phyloP scores from a whole-genome alignment of 2,888 invertebrate genomes.

The Zaprionus lineosus region DNA sequence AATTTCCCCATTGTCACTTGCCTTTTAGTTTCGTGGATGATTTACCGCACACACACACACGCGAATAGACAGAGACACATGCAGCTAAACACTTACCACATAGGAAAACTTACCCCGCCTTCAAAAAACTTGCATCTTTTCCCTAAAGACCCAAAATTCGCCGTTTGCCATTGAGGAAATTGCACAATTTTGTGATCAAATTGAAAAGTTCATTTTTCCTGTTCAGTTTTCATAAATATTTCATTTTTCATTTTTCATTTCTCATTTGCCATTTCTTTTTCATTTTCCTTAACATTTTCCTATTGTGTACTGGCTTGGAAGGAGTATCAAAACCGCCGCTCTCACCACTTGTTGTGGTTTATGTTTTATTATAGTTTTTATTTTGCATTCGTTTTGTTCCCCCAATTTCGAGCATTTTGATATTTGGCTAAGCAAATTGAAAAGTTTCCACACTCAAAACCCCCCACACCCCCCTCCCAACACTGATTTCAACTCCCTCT shows the following conservation, averaged over 20 bases:
- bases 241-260: slow-evolving; percentile 13
- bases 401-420: slow-evolving; percentile 56
- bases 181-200: slow-evolving; percentile 62
- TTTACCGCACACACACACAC: slow-evolving; percentile 1
- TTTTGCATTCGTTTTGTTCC: slow-evolving; percentile 34
- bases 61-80: not conserved
- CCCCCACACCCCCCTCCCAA: no score
- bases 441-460: slow-evolving; percentile 62
- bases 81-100: not conserved
- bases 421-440: slow-evolving; percentile 61
- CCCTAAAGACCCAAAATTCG: slow-evolving; percentile 13
- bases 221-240: slow-evolving; percentile 24
- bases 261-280: no score
- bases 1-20: slow-evolving; percentile 58
- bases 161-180: slow-evolving; percentile 45
- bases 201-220: slow-evolving; percentile 72
- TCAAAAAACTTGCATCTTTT: slow-evolving; percentile 1
- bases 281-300: no score
- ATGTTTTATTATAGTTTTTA: slow-evolving; percentile 49
- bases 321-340: slow-evolving; percentile 1
- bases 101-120: not conserved
- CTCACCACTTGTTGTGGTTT: slow-evolving; percentile 45
- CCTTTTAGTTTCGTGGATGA: slow-evolving; percentile 17
- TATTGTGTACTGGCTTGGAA: slow-evolving; percentile 24
- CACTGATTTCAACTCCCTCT: no score